Evolutionary conservation across 2,797 vertebrate genomes (phyloP).

Genomic region (Falco concolor): DNA sequence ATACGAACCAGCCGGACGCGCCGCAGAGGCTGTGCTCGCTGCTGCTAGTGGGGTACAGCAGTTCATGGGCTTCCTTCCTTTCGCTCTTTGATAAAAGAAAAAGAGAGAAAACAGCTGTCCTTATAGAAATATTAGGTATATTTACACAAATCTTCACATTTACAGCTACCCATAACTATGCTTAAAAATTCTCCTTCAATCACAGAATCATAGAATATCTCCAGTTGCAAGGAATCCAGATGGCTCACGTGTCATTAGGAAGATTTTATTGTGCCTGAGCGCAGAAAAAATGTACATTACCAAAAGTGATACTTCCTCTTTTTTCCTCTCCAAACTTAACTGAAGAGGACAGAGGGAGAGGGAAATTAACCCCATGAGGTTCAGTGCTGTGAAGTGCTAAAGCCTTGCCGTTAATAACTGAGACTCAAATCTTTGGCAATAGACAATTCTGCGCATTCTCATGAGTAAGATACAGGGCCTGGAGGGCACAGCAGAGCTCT

Average conservation of each 20-base stretch:
- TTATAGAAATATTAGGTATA: background rate
- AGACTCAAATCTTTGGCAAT: background rate
- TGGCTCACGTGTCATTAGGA: background rate
- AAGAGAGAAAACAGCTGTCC: background rate
- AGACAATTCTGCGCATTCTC: background rate
- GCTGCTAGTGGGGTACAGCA: background rate
- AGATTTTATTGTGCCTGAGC: background rate
- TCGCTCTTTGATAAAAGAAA: background rate
- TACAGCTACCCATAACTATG: background rate
- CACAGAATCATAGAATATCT: too few species aligned
- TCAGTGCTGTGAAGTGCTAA: background rate
- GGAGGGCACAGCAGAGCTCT: background rate
- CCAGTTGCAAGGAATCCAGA: too few species aligned
- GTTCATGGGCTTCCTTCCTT: background rate
- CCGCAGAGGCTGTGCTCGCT: fast-evolving
- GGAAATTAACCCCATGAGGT: background rate
- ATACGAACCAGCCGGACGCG: too few species aligned
- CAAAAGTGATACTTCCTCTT: background rate
- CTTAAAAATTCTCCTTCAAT: background rate
- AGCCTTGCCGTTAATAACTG: background rate
- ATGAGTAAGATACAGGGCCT: background rate
- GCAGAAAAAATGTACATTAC: background rate
- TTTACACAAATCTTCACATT: background rate
- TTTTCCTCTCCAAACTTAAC: fast-evolving
- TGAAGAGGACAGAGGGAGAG: background rate